A percentile compares a stretch with the other conserved stretches of the same genome.
These are phyloP conservation scores for Acanthacorydalis orientalis DNA, from an alignment of 2,888 invertebrate genomes.

Conservation along the genomic window DNA sequence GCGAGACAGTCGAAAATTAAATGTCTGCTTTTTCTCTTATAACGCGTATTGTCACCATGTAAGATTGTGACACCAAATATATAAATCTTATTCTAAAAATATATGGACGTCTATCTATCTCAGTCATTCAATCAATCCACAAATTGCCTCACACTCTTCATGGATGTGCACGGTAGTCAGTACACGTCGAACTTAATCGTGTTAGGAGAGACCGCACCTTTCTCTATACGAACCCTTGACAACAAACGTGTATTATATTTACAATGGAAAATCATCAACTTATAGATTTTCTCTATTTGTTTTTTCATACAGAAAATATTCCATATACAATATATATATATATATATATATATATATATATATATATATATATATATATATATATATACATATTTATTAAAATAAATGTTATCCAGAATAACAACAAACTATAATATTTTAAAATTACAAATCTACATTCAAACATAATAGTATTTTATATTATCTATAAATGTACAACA, in stretches of 20 bases:
- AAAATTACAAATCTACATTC: too few species aligned
- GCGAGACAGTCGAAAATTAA: slow-evolving; percentile 1
- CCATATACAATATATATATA: too few species aligned
- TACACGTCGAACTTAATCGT: slow-evolving; percentile 6
- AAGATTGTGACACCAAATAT: slow-evolving; percentile 1
- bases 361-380: too few species aligned
- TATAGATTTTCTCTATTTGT: too few species aligned
- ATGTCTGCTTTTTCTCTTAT: not conserved
- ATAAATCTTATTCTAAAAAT: slow-evolving; percentile 10
- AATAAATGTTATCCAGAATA: too few species aligned
- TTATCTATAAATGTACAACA: too few species aligned
- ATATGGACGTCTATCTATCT: slow-evolving; percentile 10
- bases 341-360: too few species aligned
- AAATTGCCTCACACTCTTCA: not conserved
- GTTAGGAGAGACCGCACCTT: not conserved
- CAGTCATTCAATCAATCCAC: slow-evolving; percentile 3
- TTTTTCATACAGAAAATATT: too few species aligned
- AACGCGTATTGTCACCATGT: not conserved
- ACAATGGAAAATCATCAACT: too few species aligned
- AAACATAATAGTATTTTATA: too few species aligned
- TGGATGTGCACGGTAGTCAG: not conserved
- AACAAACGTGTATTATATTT: not conserved
- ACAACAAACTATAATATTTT: too few species aligned
- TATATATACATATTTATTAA: too few species aligned
- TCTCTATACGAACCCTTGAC: not conserved